Conservation (phyloP, 2,113 vertebrate genomes). For the Amphilophus citrinellus region DNA sequence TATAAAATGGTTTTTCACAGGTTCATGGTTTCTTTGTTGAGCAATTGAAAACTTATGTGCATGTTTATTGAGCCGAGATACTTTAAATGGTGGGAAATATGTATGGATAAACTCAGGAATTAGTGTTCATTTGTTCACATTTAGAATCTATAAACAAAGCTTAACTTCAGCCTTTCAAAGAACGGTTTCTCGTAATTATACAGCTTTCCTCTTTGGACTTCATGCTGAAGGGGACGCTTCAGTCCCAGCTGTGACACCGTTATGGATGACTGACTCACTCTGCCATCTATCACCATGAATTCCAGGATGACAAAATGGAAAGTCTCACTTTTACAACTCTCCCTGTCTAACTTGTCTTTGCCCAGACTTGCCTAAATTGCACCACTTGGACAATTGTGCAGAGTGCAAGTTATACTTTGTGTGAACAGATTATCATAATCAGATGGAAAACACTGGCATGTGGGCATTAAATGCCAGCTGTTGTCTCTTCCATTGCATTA, state of each 20-base stretch:
- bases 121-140: background rate
- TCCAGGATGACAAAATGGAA: slow-evolving; percentile 74
- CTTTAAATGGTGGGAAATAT: background rate
- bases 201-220: slow-evolving; percentile 16
- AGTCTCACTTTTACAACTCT: slow-evolving; percentile 43
- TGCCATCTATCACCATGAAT: slow-evolving; percentile 56
- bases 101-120: background rate
- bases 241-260: slow-evolving; percentile 26
- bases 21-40: background rate
- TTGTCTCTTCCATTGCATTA: slow-evolving; percentile 33
- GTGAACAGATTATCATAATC: slow-evolving; percentile 31
- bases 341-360: slow-evolving; percentile 23
- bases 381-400: slow-evolving; percentile 16
- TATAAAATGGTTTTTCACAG: background rate
- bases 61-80: background rate
- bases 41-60: background rate
- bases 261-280: slow-evolving; percentile 21
- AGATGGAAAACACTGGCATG: slow-evolving; percentile 41
- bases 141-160: background rate
- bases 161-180: background rate
- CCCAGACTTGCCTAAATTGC: slow-evolving; percentile 64
- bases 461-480: slow-evolving; percentile 68
- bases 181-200: background rate
- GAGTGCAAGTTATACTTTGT: slow-evolving; percentile 5
- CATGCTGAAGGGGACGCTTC: slow-evolving; percentile 11